Conservation (phyloP, 92 coral and sea anemone genomes). For the Actinernus sp. region DNA sequence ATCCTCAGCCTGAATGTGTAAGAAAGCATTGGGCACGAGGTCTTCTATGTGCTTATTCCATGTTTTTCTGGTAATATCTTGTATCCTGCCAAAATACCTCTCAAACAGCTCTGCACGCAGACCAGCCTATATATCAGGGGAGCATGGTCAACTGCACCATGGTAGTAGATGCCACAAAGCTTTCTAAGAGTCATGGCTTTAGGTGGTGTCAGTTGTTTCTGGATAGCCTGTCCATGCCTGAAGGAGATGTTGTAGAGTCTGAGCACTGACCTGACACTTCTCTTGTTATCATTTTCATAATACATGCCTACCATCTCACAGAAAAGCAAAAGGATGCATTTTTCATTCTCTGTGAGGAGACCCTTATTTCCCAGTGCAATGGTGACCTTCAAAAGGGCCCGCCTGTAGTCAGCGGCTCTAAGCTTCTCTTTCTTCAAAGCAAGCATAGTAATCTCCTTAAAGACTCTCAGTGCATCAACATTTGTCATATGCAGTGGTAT, state of each 20-base stretch:
- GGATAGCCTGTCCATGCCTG: too few species aligned
- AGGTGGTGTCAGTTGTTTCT: conserved; percentile 22
- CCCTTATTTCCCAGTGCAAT: too few species aligned
- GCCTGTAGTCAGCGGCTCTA: too few species aligned
- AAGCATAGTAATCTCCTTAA: too few species aligned
- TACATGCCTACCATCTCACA: too few species aligned
- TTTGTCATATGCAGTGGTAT: conserved; percentile 28
- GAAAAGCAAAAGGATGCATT: too few species aligned
- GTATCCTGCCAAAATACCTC: conserved; percentile 27
- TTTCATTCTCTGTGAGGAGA: too few species aligned
- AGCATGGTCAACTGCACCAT: conserved; percentile 20
- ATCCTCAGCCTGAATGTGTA: conserved; percentile 41
- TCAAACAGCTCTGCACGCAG: conserved; percentile 26
- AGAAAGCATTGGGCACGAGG: conserved; percentile 32
- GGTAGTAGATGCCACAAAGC: conserved; percentile 37
- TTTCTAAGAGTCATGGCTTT: conserved; percentile 35
- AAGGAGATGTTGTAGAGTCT: too few species aligned
- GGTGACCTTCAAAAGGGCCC: too few species aligned
- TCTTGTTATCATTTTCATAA: too few species aligned
- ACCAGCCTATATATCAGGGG: conserved; percentile 26
- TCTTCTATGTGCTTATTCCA: conserved; percentile 38
- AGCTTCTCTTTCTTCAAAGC: too few species aligned
- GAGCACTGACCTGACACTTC: too few species aligned
- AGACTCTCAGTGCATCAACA: conserved; percentile 14
- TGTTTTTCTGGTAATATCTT: conserved; percentile 26